Percentiles rank a stretch among this genome's conserved stretches.
Conservation (phyloP, 92 coral and sea anemone species). For the Porites lobata region DNA sequence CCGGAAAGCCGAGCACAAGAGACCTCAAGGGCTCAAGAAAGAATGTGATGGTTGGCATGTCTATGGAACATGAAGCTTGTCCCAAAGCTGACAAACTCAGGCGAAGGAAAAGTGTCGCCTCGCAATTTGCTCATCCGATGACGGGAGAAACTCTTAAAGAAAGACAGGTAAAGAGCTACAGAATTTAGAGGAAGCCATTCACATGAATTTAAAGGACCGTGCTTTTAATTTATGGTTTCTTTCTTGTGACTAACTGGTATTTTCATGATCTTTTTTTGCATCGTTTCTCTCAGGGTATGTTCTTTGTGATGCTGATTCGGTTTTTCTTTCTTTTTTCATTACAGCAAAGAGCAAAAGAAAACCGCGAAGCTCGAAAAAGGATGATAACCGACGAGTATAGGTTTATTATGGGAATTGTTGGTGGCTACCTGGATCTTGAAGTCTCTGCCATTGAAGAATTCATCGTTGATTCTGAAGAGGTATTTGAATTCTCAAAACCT, state of each 20-base stretch:
- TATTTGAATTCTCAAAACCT: neutral
- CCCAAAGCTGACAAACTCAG: conserved; percentile 74
- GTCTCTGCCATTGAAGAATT: conserved; percentile 80
- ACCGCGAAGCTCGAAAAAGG: conserved; percentile 85
- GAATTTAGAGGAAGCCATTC: neutral
- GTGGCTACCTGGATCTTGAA: conserved; percentile 69
- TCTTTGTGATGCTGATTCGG: too few relatives aligned
- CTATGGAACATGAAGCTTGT: conserved; percentile 12
- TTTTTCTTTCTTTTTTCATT: neutral
- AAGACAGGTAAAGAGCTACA: conserved; percentile 73
- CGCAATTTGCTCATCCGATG: conserved; percentile 86
- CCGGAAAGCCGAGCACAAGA: conserved; percentile 15
- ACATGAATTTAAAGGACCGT: too few relatives aligned
- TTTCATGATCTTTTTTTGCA: neutral
- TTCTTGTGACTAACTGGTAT: neutral
- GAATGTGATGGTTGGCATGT: neutral
- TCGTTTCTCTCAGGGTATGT: neutral
- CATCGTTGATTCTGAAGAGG: conserved; percentile 85
- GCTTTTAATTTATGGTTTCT: too few relatives aligned
- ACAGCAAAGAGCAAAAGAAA: conserved; percentile 88
- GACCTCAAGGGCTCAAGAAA: conserved; percentile 22
- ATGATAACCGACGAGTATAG: conserved; percentile 77
- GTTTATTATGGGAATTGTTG: conserved; percentile 82
- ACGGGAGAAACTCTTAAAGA: conserved; percentile 88
- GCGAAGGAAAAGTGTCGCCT: conserved; percentile 69